Percentiles rank a stretch among this genome's conserved stretches.
Evolutionary conservation across 2,797 vertebrate genomes (phyloP).

Genomic region (Silurus lanzhouensis): DNA sequence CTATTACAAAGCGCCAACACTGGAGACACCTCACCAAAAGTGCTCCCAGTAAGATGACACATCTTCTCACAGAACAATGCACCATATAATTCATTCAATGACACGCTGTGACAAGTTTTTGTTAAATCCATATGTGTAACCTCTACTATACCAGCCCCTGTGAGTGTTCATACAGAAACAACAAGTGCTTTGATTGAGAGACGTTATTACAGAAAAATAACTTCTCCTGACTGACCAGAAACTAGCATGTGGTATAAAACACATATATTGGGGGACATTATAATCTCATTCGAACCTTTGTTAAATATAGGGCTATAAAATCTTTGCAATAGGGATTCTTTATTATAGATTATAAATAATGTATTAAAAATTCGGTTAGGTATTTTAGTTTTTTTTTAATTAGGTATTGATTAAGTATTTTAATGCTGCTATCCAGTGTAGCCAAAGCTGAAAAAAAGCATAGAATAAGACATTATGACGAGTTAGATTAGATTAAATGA

Average conservation of each 20-base stretch:
- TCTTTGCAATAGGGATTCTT: background rate
- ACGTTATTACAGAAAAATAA: background rate
- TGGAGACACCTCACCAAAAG: background rate
- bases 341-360: too few relatives aligned
- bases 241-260: background rate
- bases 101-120: background rate
- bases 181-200: background rate
- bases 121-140: background rate
- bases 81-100: background rate
- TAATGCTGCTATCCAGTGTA: background rate
- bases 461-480: background rate
- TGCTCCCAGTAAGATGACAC: background rate
- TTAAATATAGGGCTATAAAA: background rate
- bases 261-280: background rate
- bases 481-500: background rate
- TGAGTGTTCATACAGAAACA: background rate
- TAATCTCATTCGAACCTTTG: background rate
- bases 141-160: background rate
- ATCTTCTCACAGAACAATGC: background rate
- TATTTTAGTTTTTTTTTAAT: too few relatives aligned
- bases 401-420: background rate
- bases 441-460: background rate
- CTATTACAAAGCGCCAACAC: background rate
- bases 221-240: background rate
- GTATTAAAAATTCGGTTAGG: background rate